These are phyloP conservation scores for Andricus quercusramuli DNA, from an alignment of 2,888 invertebrate species.

Conservation along the genomic window DNA sequence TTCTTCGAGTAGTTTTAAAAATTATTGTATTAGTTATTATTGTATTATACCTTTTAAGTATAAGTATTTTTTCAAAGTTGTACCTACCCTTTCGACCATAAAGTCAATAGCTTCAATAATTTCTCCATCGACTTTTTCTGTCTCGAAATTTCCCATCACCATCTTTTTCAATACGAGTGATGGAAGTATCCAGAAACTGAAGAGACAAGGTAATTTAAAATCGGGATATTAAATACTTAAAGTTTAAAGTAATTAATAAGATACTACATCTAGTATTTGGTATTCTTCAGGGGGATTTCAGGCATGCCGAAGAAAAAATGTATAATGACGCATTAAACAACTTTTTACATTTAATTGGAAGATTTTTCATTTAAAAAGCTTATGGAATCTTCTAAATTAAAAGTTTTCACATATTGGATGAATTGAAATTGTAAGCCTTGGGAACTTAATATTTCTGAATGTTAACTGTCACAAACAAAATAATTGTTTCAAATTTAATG, in stretches of 20 bases:
- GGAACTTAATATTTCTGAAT: no score
- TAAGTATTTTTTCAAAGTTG: not conserved
- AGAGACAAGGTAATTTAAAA: constrained; percentile 47
- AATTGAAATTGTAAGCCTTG: no score
- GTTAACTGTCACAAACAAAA: no score
- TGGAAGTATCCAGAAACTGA: constrained; percentile 91
- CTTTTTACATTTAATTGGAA: no score
- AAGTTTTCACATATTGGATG: no score
- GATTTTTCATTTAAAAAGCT: no score
- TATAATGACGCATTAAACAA: no score
- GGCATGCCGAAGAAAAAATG: not conserved
- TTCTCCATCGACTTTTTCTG: constrained; percentile 86
- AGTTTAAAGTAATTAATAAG: no score
- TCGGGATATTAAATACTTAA: not conserved
- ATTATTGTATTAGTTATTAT: not conserved
- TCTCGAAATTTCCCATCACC: constrained; percentile 91
- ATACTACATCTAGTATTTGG: not conserved
- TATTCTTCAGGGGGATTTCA: not conserved
- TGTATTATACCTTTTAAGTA: not conserved
- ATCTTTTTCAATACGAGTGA: constrained; percentile 91
- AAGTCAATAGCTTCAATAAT: constrained; percentile 94
- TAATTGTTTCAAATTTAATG: no score
- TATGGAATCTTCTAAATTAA: no score
- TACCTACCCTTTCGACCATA: constrained; percentile 90
- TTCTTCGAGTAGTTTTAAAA: no score